A percentile compares a stretch with the other conserved stretches of the same genome.
These are phyloP conservation scores for Cyprinella venusta DNA, from an alignment of 2,797 vertebrate species.

Conservation along the genomic window DNA sequence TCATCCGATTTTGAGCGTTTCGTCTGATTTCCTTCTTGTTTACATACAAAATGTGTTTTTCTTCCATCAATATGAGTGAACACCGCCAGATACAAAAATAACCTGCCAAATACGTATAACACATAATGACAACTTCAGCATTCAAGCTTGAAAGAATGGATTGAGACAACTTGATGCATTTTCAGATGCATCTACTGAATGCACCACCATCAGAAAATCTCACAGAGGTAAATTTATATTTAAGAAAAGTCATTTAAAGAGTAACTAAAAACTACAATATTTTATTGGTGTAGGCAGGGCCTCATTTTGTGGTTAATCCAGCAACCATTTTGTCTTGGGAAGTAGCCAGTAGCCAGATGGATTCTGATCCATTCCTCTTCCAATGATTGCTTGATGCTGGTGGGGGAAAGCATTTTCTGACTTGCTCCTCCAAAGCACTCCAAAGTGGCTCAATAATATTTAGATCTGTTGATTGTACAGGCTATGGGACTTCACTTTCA, in stretches of 20 bases:
- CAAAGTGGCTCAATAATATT: neutral
- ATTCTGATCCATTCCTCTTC: neutral
- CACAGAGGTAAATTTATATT: neutral
- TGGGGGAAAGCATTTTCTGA: neutral
- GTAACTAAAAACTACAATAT: too few relatives aligned
- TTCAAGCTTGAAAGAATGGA: conserved; percentile 7
- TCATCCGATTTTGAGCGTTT: neutral
- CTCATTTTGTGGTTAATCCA: neutral
- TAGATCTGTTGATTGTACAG: neutral
- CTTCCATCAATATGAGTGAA: neutral
- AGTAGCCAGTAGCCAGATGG: neutral
- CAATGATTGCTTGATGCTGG: neutral
- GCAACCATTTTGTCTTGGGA: neutral
- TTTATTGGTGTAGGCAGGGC: neutral
- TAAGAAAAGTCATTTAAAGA: neutral
- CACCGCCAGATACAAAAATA: conserved; percentile 13
- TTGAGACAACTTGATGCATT: neutral
- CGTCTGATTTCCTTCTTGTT: neutral
- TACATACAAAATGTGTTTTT: conserved; percentile 6
- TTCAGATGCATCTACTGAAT: neutral
- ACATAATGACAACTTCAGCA: conserved; percentile 11
- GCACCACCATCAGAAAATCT: neutral
- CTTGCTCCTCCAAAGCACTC: neutral
- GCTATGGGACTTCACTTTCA: too few relatives aligned
- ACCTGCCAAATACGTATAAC: conserved; percentile 2